Evolutionary conservation across 2,797 vertebrate species (phyloP).

Genomic region (Melanotaenia parkinsoni): DNA sequence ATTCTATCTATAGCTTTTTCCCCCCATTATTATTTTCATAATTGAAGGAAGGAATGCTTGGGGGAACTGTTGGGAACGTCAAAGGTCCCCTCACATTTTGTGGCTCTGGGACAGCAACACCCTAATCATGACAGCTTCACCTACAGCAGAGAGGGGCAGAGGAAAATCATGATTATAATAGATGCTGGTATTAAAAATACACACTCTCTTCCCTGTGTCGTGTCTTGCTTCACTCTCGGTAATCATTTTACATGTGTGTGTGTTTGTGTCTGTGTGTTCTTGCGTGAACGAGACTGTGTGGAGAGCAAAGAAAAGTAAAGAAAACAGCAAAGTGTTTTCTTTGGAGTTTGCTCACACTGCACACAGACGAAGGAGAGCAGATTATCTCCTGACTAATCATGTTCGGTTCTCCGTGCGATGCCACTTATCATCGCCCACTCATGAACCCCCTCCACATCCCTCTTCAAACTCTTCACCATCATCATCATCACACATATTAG

Average conservation of each 20-base stretch:
- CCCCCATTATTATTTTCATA: conserved; percentile 58
- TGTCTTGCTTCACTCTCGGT: conserved; percentile 51
- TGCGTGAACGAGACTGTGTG: conserved; percentile 24
- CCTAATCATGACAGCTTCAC: conserved; percentile 48
- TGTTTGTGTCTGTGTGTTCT: conserved; percentile 29
- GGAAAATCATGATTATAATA: background rate
- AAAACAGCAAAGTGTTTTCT: conserved; percentile 74
- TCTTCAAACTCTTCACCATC: conserved; percentile 17
- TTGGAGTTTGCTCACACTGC: conserved; percentile 64
- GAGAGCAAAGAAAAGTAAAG: conserved; percentile 55
- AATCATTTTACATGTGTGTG: conserved; percentile 32
- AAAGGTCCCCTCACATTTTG: conserved; percentile 41
- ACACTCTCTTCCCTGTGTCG: conserved; percentile 40
- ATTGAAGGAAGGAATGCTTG: conserved; percentile 64
- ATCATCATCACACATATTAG: background rate
- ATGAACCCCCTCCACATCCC: no score
- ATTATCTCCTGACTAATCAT: conserved; percentile 72
- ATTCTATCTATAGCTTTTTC: conserved; percentile 50
- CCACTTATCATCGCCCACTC: conserved; percentile 40
- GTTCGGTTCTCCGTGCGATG: conserved; percentile 52
- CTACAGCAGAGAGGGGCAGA: conserved; percentile 57
- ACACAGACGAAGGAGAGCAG: conserved; percentile 39
- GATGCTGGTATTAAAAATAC: conserved; percentile 16
- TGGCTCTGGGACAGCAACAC: conserved; percentile 33
- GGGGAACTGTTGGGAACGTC: conserved; percentile 46